phyloP scores from a whole-genome alignment of 2,888 invertebrate species.

The Ischnus inquisitorius region DNA sequence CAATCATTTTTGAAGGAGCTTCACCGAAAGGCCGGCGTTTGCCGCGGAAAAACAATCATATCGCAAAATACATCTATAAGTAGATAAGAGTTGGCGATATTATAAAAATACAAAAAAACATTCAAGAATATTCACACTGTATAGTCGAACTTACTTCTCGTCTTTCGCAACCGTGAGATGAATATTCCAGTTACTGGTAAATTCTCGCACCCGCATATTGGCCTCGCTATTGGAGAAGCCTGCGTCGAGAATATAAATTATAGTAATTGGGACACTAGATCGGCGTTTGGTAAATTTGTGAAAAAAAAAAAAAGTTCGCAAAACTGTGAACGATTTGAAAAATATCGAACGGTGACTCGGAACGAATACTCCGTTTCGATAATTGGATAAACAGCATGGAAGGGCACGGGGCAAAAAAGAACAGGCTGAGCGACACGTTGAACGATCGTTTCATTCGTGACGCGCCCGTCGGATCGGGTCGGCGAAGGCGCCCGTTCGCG shows the following conservation, averaged over 20 bases:
- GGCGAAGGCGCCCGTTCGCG: constrained; percentile 46
- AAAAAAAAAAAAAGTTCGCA: background rate
- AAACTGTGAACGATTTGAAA: background rate
- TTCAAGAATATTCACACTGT: background rate
- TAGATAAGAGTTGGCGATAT: too few species aligned
- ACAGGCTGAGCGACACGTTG: background rate
- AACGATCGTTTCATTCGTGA: constrained; percentile 32
- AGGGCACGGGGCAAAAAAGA: background rate
- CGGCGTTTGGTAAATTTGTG: background rate
- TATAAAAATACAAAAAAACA: background rate
- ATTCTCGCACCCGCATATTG: background rate
- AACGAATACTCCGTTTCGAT: too few species aligned
- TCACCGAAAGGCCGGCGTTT: background rate
- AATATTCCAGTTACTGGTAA: background rate
- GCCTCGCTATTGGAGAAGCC: background rate
- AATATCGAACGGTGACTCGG: background rate
- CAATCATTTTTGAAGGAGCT: background rate
- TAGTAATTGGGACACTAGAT: background rate
- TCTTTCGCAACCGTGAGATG: background rate
- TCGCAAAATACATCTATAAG: too few species aligned
- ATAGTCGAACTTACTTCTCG: background rate
- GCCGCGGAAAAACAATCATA: too few species aligned
- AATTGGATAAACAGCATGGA: background rate
- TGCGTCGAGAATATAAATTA: background rate
- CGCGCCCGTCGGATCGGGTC: constrained; percentile 56